A percentile compares a stretch with the other conserved stretches of the same genome.
phyloP scores from a whole-genome alignment of 2,888 invertebrate species.

The Furcula furcula region DNA sequence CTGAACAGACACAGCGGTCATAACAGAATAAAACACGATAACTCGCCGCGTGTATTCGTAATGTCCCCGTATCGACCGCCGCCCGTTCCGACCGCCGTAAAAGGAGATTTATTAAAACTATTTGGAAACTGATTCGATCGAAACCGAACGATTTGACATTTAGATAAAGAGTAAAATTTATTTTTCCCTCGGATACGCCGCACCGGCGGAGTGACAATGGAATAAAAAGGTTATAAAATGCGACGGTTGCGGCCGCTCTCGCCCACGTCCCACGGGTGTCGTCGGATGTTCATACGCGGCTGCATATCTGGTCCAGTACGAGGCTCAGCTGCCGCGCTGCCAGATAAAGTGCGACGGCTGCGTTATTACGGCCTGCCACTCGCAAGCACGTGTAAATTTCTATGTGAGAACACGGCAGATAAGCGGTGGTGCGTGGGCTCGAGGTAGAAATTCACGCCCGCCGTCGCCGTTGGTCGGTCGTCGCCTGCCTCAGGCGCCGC shows the following conservation, averaged over 20 bases:
- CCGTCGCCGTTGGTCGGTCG: conserved; percentile 22
- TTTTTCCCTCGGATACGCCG: conserved; percentile 71
- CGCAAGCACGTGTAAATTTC: conserved; percentile 78
- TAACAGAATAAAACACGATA: conserved; percentile 78
- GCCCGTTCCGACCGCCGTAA: conserved; percentile 66
- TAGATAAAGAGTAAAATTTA: conserved; percentile 81
- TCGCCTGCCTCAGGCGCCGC: conserved; percentile 43
- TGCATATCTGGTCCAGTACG: conserved; percentile 50
- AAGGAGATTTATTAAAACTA: conserved; percentile 82
- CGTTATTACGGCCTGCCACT: conserved; percentile 68
- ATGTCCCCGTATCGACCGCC: conserved; percentile 67
- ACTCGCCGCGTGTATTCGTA: conserved; percentile 72
- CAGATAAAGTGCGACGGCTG: conserved; percentile 45
- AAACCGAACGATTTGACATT: conserved; percentile 81
- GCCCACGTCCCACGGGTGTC: conserved; percentile 73
- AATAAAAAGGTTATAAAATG: conserved; percentile 81
- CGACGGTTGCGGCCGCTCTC: conserved; percentile 63
- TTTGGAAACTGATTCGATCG: conserved; percentile 82
- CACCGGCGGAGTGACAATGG: conserved; percentile 75
- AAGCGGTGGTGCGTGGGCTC: conserved; percentile 65
- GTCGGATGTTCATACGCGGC: conserved; percentile 55
- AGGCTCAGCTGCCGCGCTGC: conserved; percentile 55
- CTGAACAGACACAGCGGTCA: conserved; percentile 66
- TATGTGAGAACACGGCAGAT: conserved; percentile 74
- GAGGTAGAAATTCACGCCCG: conserved; percentile 56